Percentiles rank a stretch among this genome's conserved stretches.
phyloP scores from a whole-genome alignment of 2,113 vertebrate species.

The Pseudopipra pipra region DNA sequence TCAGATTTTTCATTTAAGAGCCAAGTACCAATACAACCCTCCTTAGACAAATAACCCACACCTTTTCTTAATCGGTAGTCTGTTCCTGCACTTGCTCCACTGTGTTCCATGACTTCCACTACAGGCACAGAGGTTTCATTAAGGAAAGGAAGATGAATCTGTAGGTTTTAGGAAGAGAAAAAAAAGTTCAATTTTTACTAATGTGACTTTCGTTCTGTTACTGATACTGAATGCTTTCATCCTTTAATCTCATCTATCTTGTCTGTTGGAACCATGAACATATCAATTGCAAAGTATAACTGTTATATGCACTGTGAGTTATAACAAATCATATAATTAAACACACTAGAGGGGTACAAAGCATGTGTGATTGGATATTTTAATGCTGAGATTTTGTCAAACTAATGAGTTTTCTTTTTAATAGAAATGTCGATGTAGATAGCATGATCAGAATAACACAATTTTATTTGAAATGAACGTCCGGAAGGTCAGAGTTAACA shows the following conservation, averaged over 20 bases:
- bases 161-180: neutral
- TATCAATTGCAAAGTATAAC: neutral
- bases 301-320: neutral
- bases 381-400: neutral
- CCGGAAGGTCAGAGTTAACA: neutral
- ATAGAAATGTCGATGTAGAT: neutral
- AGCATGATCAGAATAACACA: neutral
- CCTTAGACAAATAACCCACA: neutral
- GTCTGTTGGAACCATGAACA: neutral
- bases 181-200: neutral
- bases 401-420: neutral
- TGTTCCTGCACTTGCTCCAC: neutral
- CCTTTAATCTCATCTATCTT: neutral
- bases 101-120: neutral
- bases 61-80: neutral
- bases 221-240: neutral
- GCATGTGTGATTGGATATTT: neutral
- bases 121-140: neutral
- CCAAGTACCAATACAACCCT: neutral
- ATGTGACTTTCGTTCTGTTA: neutral
- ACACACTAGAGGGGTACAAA: neutral
- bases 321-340: neutral
- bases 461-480: neutral
- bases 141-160: neutral
- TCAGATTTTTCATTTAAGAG: neutral